Evolutionary conservation across 2,113 vertebrate genomes (phyloP).

Genomic region (Malaclemys terrapin): DNA sequence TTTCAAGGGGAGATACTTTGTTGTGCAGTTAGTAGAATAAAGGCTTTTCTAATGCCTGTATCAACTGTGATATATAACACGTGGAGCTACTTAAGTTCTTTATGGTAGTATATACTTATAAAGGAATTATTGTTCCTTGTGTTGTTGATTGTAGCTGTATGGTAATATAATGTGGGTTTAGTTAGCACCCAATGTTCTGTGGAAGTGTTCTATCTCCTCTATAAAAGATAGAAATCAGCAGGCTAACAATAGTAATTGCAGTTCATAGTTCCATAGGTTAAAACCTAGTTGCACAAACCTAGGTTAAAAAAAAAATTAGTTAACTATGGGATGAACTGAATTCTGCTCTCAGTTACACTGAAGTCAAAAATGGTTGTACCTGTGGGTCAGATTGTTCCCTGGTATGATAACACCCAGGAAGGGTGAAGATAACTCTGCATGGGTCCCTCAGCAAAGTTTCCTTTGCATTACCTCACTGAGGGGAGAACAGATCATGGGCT

Average conservation of each 20-base stretch:
- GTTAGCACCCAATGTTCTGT: background rate
- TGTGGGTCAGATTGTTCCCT: background rate
- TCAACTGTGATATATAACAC: background rate
- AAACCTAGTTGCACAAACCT: background rate
- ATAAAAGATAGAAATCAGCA: background rate
- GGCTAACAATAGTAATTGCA: background rate
- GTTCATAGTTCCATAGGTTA: background rate
- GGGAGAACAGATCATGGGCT: background rate
- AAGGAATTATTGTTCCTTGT: background rate
- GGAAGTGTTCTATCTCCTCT: conserved; percentile 4
- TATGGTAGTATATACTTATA: background rate
- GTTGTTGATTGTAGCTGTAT: background rate
- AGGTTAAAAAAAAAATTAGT: background rate
- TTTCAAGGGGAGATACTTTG: conserved; percentile 52
- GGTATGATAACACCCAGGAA: background rate
- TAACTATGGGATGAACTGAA: background rate
- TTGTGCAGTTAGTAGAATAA: conserved; percentile 28
- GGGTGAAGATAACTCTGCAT: background rate
- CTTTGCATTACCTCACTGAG: background rate
- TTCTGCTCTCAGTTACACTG: background rate
- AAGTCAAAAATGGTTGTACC: background rate
- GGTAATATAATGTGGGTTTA: background rate
- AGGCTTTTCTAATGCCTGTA: conserved; percentile 33
- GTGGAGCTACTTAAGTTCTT: background rate
- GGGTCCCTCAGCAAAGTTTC: background rate